Conservation (phyloP, 2,797 vertebrate genomes). For the Periophthalmus magnuspinnatus region DNA sequence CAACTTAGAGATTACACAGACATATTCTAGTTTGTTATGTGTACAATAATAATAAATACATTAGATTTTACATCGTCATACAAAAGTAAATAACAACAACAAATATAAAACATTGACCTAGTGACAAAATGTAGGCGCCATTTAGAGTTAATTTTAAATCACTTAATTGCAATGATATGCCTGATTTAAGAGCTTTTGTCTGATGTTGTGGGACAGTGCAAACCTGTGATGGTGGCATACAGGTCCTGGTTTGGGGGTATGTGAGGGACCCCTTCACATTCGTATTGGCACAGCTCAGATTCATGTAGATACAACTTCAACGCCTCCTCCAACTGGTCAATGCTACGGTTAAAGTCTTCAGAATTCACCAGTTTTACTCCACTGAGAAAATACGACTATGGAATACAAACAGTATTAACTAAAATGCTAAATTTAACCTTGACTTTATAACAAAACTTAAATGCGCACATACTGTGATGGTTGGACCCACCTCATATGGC, state of each 20-base stretch:
- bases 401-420: background rate
- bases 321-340: conserved; percentile 83
- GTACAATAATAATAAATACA: too few species aligned
- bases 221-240: conserved; percentile 84
- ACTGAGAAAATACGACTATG: conserved; percentile 62
- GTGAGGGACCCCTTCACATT: conserved; percentile 82
- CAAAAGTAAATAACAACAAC: too few species aligned
- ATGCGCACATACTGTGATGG: background rate
- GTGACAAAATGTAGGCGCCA: too few species aligned
- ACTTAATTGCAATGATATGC: background rate
- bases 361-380: conserved; percentile 81
- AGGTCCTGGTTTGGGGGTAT: conserved; percentile 81
- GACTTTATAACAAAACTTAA: background rate
- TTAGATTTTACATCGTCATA: too few species aligned
- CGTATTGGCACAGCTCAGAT: conserved; percentile 78
- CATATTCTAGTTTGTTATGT: too few species aligned
- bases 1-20: too few species aligned
- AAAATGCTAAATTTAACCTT: background rate
- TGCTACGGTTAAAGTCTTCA: conserved; percentile 79
- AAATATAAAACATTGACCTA: too few species aligned
- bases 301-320: conserved; percentile 83
- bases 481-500: conserved; percentile 75
- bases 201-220: background rate
- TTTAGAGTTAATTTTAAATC: too few species aligned
- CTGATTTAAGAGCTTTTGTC: background rate